These are phyloP conservation scores for Ophiodon elongatus DNA, from an alignment of 2,113 vertebrate species.

Conservation along the genomic window DNA sequence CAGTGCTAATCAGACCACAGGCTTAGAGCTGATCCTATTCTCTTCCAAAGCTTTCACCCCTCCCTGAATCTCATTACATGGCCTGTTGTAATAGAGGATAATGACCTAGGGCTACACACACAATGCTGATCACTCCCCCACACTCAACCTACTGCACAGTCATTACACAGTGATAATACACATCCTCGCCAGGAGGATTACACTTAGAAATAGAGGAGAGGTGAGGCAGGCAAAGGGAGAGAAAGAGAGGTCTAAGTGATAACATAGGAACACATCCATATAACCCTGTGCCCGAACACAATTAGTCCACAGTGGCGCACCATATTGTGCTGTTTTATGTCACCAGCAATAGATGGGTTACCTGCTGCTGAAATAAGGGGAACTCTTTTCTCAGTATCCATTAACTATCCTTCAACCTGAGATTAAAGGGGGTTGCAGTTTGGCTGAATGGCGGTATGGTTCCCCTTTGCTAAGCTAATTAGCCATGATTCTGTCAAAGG, in stretches of 20 bases:
- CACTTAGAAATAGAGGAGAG: constrained; percentile 62
- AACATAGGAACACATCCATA: constrained; percentile 36
- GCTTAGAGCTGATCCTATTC: constrained; percentile 77
- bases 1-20: constrained; percentile 79
- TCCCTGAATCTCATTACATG: constrained; percentile 81
- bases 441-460: constrained; percentile 36
- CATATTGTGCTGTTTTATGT: constrained; percentile 38
- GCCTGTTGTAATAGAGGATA: constrained; percentile 77
- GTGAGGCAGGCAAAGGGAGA: constrained; percentile 42
- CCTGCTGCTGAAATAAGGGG: constrained; percentile 31
- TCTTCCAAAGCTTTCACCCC: constrained; percentile 74
- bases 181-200: constrained; percentile 66
- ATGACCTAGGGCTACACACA: constrained; percentile 75
- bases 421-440: constrained; percentile 52
- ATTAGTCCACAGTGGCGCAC: constrained; percentile 31
- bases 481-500: constrained; percentile 66
- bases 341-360: constrained; percentile 27
- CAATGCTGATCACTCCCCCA: constrained; percentile 72
- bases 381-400: constrained; percentile 32
- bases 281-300: constrained; percentile 23
- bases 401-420: constrained; percentile 53
- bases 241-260: constrained; percentile 44
- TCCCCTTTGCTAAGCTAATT: constrained; percentile 71
- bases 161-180: constrained; percentile 79
- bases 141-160: constrained; percentile 71